These are phyloP conservation scores for Drosophila insularis DNA, from an alignment of 1,140 invertebrate species.

Conservation along the genomic window DNA sequence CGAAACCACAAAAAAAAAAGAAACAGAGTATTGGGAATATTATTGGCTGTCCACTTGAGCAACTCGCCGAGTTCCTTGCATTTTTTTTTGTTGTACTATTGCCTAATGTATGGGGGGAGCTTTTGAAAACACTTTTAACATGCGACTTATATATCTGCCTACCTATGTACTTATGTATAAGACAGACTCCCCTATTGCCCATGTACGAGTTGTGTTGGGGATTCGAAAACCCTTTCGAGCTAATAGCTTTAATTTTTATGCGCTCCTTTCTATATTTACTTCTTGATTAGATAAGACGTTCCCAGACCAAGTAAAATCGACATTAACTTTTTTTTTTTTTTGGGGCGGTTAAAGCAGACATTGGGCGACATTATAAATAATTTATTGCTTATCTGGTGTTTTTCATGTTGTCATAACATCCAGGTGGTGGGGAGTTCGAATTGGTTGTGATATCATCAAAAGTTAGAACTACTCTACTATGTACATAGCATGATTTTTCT, in stretches of 20 bases:
- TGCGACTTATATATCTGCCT: too few relatives aligned
- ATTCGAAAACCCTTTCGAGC: conserved; percentile 53
- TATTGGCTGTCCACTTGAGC: conserved; percentile 48
- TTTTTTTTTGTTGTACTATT: conserved; percentile 10
- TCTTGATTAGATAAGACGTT: conserved; percentile 63
- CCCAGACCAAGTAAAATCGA: not conserved
- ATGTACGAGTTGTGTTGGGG: not conserved
- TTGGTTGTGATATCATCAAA: conserved; percentile 4
- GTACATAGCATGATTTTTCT: conserved; percentile 4
- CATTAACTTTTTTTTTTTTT: conserved; percentile 19
- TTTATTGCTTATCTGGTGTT: conserved; percentile 66
- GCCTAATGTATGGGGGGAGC: not conserved
- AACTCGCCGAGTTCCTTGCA: conserved; percentile 15
- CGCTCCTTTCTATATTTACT: conserved; percentile 55
- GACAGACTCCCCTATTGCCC: not conserved
- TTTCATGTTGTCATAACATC: conserved; percentile 54
- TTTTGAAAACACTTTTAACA: too few relatives aligned
- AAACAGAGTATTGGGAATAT: conserved; percentile 23
- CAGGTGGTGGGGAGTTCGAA: conserved; percentile 35
- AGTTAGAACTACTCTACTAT: not conserved
- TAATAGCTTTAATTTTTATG: conserved; percentile 49
- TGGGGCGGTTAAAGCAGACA: conserved; percentile 36
- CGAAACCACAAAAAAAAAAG: conserved; percentile 20
- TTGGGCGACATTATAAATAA: conserved; percentile 63
- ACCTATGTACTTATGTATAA: not conserved